These are phyloP conservation scores for Onchidella celtica DNA, from an alignment of 2,888 invertebrate species.

Conservation along the genomic window DNA sequence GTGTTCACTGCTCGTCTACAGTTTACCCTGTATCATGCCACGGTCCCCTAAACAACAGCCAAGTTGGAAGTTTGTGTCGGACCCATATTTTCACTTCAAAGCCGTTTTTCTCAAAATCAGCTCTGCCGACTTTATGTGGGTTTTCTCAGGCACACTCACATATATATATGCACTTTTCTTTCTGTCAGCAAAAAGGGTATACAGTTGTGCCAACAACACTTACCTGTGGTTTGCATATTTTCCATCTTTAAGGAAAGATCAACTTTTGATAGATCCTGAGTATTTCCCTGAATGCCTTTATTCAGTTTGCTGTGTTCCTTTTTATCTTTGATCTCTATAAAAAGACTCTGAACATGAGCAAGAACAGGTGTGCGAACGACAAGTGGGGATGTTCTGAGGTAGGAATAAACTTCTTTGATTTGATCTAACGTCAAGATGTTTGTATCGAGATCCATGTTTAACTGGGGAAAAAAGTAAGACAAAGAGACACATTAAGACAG, in stretches of 20 bases:
- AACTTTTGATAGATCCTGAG: conserved; percentile 47
- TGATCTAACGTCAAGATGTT: conserved; percentile 58
- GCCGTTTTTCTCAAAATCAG: no score
- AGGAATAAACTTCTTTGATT: conserved; percentile 57
- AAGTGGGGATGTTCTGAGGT: conserved; percentile 56
- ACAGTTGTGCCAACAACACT: no score
- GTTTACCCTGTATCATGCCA: no score
- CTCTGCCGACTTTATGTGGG: no score
- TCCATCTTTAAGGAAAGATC: conserved; percentile 71
- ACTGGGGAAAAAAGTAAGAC: conserved; percentile 8
- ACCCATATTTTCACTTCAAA: no score
- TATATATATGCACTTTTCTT: no score
- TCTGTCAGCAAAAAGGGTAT: no score
- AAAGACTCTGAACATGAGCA: conserved; percentile 61
- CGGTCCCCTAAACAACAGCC: no score
- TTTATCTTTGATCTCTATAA: conserved; percentile 51
- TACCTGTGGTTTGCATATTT: conserved; percentile 72
- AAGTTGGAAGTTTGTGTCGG: no score
- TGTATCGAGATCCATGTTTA: conserved; percentile 37
- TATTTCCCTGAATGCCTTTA: background rate
- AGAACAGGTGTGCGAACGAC: conserved; percentile 66
- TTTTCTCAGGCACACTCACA: no score
- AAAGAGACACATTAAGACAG: background rate
- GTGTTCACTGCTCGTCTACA: no score
- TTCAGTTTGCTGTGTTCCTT: background rate